Percentiles rank a stretch among this genome's conserved stretches.
Evolutionary conservation across 2,888 invertebrate genomes (phyloP).

Genomic region (Margaritifera margaritifera): DNA sequence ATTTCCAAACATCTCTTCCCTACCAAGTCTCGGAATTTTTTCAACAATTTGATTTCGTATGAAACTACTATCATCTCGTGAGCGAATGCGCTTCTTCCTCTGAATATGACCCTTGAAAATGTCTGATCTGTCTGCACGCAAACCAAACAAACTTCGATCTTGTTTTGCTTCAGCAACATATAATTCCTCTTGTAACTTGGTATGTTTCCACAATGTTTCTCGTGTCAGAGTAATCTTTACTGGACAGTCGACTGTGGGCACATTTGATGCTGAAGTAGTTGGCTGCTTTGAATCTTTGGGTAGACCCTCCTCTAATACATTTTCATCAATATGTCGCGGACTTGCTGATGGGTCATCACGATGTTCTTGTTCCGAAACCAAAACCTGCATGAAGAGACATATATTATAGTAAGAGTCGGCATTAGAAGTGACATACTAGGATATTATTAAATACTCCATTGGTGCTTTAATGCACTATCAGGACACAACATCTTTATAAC

Average conservation of each 20-base stretch:
- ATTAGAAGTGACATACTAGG: not conserved
- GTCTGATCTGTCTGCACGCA: too few relatives aligned
- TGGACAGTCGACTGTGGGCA: slow-evolving; percentile 15
- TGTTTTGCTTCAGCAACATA: slow-evolving; percentile 51
- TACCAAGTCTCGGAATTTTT: too few relatives aligned
- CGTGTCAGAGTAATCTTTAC: slow-evolving; percentile 45
- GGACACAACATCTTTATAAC: too few relatives aligned
- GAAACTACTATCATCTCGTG: too few relatives aligned
- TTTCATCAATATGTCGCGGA: slow-evolving; percentile 24
- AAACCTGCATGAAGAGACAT: slow-evolving; percentile 36
- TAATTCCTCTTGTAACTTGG: slow-evolving; percentile 49
- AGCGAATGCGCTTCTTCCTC: too few relatives aligned
- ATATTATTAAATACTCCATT: too few relatives aligned
- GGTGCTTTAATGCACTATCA: too few relatives aligned
- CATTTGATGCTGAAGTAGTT: too few relatives aligned
- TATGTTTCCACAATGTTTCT: slow-evolving; percentile 50
- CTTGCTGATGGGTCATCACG: slow-evolving; percentile 41
- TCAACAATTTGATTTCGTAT: too few relatives aligned
- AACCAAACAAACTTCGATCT: slow-evolving; percentile 22
- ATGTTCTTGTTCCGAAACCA: slow-evolving; percentile 57
- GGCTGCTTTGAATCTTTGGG: slow-evolving; percentile 1
- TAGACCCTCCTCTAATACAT: slow-evolving; percentile 9
- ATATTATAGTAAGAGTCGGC: not conserved
- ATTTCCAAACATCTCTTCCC: too few relatives aligned
- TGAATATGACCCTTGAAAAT: too few relatives aligned